These are phyloP conservation scores for Mohoua ochrocephala DNA, from an alignment of 2,113 vertebrate genomes.

Conservation along the genomic window DNA sequence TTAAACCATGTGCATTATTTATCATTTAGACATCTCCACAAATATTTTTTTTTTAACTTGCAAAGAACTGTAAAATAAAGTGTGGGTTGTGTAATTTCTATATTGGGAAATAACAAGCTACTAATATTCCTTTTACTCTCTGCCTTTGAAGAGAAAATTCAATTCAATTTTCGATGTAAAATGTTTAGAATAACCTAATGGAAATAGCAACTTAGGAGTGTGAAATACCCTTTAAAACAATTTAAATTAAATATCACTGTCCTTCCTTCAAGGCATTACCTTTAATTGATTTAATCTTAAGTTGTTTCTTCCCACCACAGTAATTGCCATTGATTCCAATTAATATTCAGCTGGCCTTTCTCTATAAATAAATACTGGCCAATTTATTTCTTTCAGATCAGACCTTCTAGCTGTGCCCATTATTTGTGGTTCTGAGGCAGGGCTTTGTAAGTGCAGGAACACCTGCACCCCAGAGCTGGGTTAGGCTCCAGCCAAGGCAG, in stretches of 20 bases:
- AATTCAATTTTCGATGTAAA: constrained; percentile 28
- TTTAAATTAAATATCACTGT: constrained; percentile 63
- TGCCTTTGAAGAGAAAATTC: constrained; percentile 30
- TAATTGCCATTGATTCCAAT: constrained; percentile 67
- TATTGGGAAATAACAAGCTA: background rate
- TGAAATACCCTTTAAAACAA: constrained; percentile 63
- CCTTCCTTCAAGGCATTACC: constrained; percentile 63
- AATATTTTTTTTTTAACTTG: background rate
- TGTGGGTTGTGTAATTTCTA: background rate
- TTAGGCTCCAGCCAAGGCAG: background rate
- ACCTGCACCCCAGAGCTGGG: background rate
- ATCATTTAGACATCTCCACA: background rate
- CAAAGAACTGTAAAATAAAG: background rate
- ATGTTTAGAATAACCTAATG: constrained; percentile 48
- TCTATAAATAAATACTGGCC: constrained; percentile 49
- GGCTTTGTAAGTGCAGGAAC: background rate
- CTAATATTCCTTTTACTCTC: background rate
- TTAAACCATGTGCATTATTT: background rate
- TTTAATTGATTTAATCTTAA: constrained; percentile 69
- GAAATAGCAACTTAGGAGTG: constrained; percentile 38
- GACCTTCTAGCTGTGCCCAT: background rate
- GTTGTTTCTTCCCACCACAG: constrained; percentile 59
- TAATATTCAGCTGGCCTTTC: constrained; percentile 58
- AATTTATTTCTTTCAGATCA: constrained; percentile 21
- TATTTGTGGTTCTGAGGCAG: background rate